Evolutionary conservation across 2,113 vertebrate species (phyloP).

Genomic region (Pelvicachromis taeniatus): DNA sequence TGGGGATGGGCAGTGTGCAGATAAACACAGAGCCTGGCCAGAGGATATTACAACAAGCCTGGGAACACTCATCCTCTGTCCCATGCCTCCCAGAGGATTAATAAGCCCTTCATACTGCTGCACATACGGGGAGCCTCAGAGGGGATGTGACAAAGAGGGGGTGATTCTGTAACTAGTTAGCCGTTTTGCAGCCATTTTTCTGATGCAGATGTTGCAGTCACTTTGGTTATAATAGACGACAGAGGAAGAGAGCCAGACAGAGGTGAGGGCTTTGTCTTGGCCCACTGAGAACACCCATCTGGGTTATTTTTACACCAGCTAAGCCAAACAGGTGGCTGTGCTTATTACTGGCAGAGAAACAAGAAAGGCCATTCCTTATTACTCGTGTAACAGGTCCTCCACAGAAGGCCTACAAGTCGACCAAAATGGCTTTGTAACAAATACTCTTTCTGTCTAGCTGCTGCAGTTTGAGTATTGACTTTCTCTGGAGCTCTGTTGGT

Average conservation of each 20-base stretch:
- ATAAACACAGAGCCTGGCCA: constrained; percentile 32
- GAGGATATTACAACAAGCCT: constrained; percentile 55
- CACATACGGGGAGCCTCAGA: constrained; percentile 35
- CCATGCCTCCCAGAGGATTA: constrained; percentile 56
- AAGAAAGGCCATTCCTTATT: background rate
- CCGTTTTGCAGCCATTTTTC: background rate
- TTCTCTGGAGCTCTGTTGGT: constrained; percentile 31
- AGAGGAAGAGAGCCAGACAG: background rate
- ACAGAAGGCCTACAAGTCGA: background rate
- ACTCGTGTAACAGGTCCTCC: background rate
- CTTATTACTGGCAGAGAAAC: background rate
- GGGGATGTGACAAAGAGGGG: background rate
- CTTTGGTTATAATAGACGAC: background rate
- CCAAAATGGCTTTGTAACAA: constrained; percentile 12
- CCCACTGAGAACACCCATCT: background rate
- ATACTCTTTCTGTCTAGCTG: background rate
- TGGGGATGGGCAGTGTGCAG: constrained; percentile 2
- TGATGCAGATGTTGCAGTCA: constrained; percentile 10
- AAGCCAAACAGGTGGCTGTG: background rate
- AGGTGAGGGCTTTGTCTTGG: background rate
- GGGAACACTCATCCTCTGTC: constrained; percentile 62
- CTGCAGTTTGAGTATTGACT: constrained; percentile 48
- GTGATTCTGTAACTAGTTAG: background rate
- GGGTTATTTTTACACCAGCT: constrained; percentile 10
- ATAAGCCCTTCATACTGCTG: constrained; percentile 50